phyloP scores from a whole-genome alignment of 2,888 invertebrate genomes.

The Melinopterus prodromus region DNA sequence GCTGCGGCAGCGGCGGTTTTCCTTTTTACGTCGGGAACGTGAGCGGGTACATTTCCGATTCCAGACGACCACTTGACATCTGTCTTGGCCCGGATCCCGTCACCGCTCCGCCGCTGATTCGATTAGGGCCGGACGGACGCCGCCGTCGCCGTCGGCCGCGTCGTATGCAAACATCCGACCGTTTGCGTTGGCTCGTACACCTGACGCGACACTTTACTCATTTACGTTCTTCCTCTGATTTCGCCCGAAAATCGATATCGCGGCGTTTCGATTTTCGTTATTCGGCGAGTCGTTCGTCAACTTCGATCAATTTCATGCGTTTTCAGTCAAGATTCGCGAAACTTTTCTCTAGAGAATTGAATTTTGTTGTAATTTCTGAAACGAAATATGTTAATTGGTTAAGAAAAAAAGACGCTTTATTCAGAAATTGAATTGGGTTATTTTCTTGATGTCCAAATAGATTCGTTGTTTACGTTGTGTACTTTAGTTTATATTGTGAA shows the following conservation, averaged over 20 bases:
- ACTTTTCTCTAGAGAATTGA: no score
- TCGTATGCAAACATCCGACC: slow-evolving; percentile 4
- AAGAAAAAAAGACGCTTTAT: no score
- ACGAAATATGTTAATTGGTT: no score
- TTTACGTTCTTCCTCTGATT: neutral
- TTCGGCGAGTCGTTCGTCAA: neutral
- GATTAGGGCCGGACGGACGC: neutral
- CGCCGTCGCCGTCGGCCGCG: neutral
- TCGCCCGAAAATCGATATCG: neutral
- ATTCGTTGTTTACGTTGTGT: no score
- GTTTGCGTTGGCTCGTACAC: neutral
- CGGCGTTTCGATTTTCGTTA: neutral
- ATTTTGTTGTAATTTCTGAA: no score
- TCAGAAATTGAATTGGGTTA: no score
- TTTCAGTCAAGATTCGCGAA: no score
- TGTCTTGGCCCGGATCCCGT: slow-evolving; percentile 4
- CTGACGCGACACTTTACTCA: slow-evolving; percentile 4
- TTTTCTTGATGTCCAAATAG: no score
- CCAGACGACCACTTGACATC: neutral
- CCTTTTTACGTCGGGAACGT: slow-evolving; percentile 4
- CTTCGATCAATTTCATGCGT: neutral
- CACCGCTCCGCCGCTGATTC: neutral
- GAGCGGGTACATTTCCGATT: neutral
- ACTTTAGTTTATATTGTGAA: no score
- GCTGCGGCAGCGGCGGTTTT: neutral